Evolutionary conservation across 2,113 vertebrate genomes (phyloP).

Genomic region (Natator depressus): DNA sequence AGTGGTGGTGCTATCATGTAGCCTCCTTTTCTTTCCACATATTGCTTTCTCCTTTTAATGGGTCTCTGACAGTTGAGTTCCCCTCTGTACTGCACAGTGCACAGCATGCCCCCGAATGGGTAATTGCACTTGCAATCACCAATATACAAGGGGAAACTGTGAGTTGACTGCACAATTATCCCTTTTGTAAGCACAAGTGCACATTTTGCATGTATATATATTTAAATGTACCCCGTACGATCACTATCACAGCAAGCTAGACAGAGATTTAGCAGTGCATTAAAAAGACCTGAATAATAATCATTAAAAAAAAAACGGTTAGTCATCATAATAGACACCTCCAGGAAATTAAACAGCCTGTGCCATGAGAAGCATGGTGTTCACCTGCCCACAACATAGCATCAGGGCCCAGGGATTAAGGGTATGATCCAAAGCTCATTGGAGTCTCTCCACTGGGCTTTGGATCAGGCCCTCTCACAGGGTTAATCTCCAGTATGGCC

Average conservation of each 20-base stretch:
- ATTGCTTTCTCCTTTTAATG: neutral
- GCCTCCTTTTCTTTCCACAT: neutral
- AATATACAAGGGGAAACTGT: neutral
- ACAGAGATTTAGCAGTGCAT: neutral
- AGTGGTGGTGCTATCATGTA: accelerated
- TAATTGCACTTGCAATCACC: neutral
- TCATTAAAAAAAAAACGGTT: neutral
- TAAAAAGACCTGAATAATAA: neutral
- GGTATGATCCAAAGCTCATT: neutral
- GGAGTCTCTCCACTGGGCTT: neutral
- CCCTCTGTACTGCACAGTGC: neutral
- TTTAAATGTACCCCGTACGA: neutral
- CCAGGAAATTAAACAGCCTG: neutral
- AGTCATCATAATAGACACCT: neutral
- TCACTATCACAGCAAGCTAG: neutral
- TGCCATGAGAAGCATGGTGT: neutral
- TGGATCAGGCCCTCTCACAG: conserved; percentile 3
- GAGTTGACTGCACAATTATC: neutral
- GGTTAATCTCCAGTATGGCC: neutral
- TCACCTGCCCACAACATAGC: neutral
- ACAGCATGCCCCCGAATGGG: neutral
- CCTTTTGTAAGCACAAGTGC: neutral
- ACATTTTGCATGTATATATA: neutral
- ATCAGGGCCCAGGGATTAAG: neutral
- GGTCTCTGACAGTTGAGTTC: neutral